Percentiles rank a stretch among this genome's conserved stretches.
phyloP scores from a whole-genome alignment of 2,113 vertebrate genomes.

The Smithornis capensis region DNA sequence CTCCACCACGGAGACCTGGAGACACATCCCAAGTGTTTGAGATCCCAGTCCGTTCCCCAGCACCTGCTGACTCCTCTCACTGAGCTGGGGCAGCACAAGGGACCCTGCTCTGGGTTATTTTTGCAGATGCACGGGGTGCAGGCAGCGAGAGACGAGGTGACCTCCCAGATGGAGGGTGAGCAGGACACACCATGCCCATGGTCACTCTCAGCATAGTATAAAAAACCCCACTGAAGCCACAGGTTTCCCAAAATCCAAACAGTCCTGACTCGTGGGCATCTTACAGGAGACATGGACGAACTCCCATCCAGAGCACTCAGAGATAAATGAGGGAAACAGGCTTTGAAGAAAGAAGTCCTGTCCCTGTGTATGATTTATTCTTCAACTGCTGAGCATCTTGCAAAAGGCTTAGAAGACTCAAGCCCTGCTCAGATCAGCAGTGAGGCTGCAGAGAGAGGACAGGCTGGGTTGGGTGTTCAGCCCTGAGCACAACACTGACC shows the following conservation, averaged over 20 bases:
- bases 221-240: background rate
- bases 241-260: background rate
- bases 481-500: background rate
- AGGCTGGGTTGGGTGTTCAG: background rate
- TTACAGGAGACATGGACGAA: fast-evolving
- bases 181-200: background rate
- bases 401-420: background rate
- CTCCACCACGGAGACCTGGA: fast-evolving
- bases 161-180: background rate
- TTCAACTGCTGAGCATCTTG: background rate
- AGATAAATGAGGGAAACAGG: background rate
- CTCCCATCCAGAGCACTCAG: background rate
- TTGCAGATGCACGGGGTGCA: fast-evolving
- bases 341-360: background rate
- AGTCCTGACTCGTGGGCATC: background rate
- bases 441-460: background rate
- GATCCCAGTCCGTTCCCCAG: background rate
- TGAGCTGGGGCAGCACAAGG: background rate
- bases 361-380: fast-evolving
- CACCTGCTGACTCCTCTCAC: background rate
- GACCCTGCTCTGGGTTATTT: background rate
- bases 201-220: background rate
- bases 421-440: background rate
- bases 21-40: background rate
- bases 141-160: background rate